Evolutionary conservation across 2,113 vertebrate genomes (phyloP).

Genomic region (Scatophagus argus): DNA sequence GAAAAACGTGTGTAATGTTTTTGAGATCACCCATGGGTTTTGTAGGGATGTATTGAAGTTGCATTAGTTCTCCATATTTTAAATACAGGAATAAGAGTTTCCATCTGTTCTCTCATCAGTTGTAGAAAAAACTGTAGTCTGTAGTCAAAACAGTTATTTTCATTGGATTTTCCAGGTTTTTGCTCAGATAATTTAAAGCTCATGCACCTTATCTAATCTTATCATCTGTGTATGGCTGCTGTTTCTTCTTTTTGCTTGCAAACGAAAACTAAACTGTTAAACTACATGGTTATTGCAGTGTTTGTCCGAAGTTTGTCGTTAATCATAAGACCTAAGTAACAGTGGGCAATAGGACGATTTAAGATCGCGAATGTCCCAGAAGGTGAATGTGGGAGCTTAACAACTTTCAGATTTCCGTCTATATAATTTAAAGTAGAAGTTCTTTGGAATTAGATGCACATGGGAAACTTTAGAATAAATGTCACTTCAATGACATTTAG

Average conservation of each 20-base stretch:
- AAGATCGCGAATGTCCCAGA: too few relatives aligned
- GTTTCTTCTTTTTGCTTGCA: background rate
- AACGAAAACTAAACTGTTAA: background rate
- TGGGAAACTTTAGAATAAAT: conserved; percentile 30
- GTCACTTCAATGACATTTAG: conserved; percentile 9
- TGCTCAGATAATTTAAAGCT: background rate
- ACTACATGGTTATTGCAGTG: background rate
- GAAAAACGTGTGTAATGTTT: background rate
- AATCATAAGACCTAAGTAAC: too few relatives aligned
- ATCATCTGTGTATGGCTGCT: background rate
- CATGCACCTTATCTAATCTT: background rate
- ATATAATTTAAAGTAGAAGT: conserved; percentile 51
- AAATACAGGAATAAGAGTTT: background rate
- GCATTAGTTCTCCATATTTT: background rate
- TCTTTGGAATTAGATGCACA: conserved; percentile 37
- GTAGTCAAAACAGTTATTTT: background rate
- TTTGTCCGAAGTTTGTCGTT: background rate
- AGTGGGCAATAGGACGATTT: too few relatives aligned
- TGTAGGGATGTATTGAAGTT: background rate
- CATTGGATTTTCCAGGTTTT: background rate
- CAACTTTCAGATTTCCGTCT: conserved; percentile 54
- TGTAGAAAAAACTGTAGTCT: background rate
- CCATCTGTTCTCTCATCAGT: background rate
- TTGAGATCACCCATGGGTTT: background rate
- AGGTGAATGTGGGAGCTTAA: conserved; percentile 60